phyloP scores from a whole-genome alignment of 1,140 invertebrate species.

The Eriocheir sinensis region DNA sequence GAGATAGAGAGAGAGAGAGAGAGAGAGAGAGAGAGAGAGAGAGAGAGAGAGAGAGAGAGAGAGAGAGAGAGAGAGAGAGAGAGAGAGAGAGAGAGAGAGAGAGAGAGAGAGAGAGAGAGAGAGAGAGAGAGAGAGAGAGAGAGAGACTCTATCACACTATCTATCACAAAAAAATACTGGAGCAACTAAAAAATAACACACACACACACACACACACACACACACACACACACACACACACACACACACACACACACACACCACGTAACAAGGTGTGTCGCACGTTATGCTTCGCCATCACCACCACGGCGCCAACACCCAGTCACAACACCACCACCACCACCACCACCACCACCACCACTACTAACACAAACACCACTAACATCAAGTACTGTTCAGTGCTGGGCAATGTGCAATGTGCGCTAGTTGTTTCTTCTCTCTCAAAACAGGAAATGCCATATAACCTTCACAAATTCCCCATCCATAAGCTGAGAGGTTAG shows the following conservation, averaged over 20 bases:
- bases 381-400: no score
- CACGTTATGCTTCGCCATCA: background rate
- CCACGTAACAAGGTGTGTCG: background rate
- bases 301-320: background rate
- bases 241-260: conserved; percentile 15
- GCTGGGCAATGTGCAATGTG: no score
- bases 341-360: no score
- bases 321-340: background rate
- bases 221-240: background rate
- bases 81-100: background rate
- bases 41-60: conserved; percentile 9
- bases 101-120: background rate
- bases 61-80: background rate
- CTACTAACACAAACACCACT: background rate
- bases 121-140: background rate
- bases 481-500: no score
- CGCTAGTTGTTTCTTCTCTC: no score
- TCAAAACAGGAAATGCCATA: no score
- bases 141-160: background rate
- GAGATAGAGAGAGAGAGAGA: background rate
- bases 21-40: conserved; percentile 18
- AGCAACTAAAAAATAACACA: background rate
- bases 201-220: background rate
- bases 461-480: no score
- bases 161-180: no score